Conservation (phyloP, 2,888 invertebrate species). For the Busseola fusca region DNA sequence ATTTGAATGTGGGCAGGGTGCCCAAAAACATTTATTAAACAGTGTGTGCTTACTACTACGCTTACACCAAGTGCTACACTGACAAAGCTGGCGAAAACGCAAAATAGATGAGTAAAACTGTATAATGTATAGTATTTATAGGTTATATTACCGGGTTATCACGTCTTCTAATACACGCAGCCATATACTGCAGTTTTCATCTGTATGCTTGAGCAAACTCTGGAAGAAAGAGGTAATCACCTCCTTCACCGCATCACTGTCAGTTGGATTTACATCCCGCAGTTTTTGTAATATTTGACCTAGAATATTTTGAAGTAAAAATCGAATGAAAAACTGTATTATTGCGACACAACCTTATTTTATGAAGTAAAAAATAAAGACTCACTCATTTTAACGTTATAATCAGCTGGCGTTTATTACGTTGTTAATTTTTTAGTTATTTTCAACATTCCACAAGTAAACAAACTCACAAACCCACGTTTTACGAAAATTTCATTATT, state of each 20-base stretch:
- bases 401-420: slow-evolving; percentile 9
- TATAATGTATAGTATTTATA: slow-evolving; percentile 39
- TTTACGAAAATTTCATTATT: neutral
- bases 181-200: slow-evolving; percentile 72
- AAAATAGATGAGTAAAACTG: neutral
- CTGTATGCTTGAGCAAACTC: slow-evolving; percentile 73
- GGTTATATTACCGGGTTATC: slow-evolving; percentile 82
- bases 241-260: slow-evolving; percentile 82
- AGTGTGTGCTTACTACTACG: neutral
- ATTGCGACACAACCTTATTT: neutral
- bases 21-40: neutral
- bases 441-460: slow-evolving; percentile 49
- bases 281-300: slow-evolving; percentile 80
- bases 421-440: slow-evolving; percentile 14
- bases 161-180: slow-evolving; percentile 74
- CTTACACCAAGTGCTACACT: neutral
- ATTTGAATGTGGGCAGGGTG: neutral
- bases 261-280: slow-evolving; percentile 77
- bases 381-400: slow-evolving; percentile 65
- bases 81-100: too few relatives aligned
- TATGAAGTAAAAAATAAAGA: slow-evolving; percentile 2
- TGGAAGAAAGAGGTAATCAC: slow-evolving; percentile 75
- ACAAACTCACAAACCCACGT: slow-evolving; percentile 61
- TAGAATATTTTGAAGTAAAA: slow-evolving; percentile 63
- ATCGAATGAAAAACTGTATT: neutral